phyloP scores from a whole-genome alignment of 2,113 vertebrate species.

The Tiliqua scincoides region DNA sequence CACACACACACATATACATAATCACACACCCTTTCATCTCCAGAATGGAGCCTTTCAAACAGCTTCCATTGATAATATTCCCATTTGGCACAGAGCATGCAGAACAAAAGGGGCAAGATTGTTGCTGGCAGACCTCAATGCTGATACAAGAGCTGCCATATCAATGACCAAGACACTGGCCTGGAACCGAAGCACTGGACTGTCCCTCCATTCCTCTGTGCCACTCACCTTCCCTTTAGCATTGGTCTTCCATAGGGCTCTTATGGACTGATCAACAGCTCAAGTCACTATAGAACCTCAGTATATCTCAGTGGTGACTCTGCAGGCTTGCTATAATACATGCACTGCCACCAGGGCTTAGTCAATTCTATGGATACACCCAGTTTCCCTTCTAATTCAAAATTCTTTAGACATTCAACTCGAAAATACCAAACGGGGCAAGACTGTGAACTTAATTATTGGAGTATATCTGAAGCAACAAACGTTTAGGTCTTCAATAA shows the following conservation, averaged over 20 bases:
- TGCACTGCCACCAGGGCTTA: not conserved
- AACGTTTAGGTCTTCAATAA: not conserved
- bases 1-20: not conserved
- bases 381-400: not conserved
- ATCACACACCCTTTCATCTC: not conserved
- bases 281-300: not conserved
- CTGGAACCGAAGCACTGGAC: not conserved
- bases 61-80: not conserved
- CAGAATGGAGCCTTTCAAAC: not conserved
- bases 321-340: not conserved
- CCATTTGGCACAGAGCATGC: not conserved
- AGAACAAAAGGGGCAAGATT: not conserved
- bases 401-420: not conserved
- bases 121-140: not conserved
- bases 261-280: not conserved
- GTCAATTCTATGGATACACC: not conserved
- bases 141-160: not conserved
- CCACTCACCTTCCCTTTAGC: not conserved
- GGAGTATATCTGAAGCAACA: not conserved
- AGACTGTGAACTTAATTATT: not conserved
- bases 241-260: not conserved
- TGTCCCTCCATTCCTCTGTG: not conserved
- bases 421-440: not conserved
- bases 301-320: not conserved
- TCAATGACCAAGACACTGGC: not conserved